Percentiles rank a stretch among this genome's conserved stretches.
Evolutionary conservation across 2,888 invertebrate genomes (phyloP).

Genomic region (Cataglyphis altisquamis): DNA sequence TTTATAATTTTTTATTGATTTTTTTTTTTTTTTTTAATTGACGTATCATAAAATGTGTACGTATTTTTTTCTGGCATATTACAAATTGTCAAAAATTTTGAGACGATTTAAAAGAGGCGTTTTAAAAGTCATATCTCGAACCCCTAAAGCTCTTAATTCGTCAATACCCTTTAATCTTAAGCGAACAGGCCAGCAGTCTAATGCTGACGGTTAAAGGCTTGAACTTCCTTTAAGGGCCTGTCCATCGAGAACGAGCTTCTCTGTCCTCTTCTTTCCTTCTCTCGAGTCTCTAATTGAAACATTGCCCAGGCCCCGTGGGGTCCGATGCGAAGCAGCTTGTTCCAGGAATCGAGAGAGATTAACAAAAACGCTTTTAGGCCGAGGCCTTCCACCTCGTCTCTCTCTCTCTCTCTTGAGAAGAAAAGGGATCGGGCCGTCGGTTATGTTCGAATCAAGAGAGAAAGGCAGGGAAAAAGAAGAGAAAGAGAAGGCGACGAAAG

Average conservation of each 20-base stretch:
- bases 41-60: not conserved
- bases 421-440: constrained; percentile 72
- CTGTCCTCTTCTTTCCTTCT: constrained; percentile 19
- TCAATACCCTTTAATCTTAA: constrained; percentile 40
- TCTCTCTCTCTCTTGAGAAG: constrained; percentile 43
- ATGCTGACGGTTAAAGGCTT: constrained; percentile 65
- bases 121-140: constrained; percentile 24
- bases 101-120: not conserved
- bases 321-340: constrained; percentile 75
- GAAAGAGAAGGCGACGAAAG: constrained; percentile 63
- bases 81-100: not conserved
- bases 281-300: constrained; percentile 77
- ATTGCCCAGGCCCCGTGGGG: constrained; percentile 76
- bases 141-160: constrained; percentile 24
- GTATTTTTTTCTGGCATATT: not conserved
- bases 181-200: constrained; percentile 61
- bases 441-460: constrained; percentile 68
- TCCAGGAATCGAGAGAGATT: constrained; percentile 74
- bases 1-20: not conserved
- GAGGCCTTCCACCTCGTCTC: constrained; percentile 33
- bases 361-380: constrained; percentile 69
- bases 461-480: constrained; percentile 61
- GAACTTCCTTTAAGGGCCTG: constrained; percentile 64
- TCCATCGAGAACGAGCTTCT: constrained; percentile 63
- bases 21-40: not conserved